These are phyloP conservation scores for Natator depressus DNA, from an alignment of 2,113 vertebrate species.

Conservation along the genomic window DNA sequence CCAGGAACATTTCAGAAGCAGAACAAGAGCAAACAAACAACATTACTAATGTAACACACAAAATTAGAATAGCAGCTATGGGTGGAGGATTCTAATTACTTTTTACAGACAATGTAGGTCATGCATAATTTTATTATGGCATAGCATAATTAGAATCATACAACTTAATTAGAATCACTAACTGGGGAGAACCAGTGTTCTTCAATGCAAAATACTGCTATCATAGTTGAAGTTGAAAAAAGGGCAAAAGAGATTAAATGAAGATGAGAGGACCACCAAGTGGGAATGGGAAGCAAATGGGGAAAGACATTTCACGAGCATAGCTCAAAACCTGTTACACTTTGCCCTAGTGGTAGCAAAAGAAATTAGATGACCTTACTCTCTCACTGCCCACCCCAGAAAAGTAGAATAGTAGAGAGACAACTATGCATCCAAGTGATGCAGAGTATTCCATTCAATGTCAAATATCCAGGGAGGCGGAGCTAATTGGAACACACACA, in stretches of 20 bases:
- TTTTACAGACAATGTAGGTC: not conserved
- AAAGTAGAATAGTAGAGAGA: not conserved
- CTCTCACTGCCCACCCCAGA: not conserved
- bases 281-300: not conserved
- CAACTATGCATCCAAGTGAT: not conserved
- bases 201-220: not conserved
- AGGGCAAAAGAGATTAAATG: not conserved
- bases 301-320: not conserved
- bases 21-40: not conserved
- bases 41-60: not conserved
- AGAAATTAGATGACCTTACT: not conserved
- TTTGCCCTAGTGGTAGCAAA: not conserved
- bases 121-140: not conserved
- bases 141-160: not conserved
- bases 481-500: not conserved
- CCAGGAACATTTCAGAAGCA: not conserved
- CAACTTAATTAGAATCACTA: not conserved
- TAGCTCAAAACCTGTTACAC: not conserved
- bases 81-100: accelerated
- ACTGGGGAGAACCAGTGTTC: not conserved
- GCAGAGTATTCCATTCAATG: not conserved
- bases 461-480: not conserved
- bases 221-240: not conserved
- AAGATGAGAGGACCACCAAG: not conserved
- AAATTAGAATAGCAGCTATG: not conserved